A percentile compares a stretch with the other conserved stretches of the same genome.
These are phyloP conservation scores for Noctua comes DNA, from an alignment of 2,888 invertebrate genomes.

Conservation along the genomic window DNA sequence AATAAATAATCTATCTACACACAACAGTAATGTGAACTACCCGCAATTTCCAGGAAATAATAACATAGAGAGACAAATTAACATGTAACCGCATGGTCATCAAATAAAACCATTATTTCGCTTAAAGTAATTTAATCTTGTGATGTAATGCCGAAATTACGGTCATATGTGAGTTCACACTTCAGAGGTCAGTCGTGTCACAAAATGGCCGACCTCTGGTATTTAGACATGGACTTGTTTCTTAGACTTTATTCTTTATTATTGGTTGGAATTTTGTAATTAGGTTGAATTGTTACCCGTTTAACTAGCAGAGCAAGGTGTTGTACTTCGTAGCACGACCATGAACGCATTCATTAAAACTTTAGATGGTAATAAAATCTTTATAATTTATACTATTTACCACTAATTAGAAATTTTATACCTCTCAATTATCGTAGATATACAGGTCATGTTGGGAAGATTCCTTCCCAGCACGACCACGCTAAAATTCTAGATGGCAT, in stretches of 20 bases:
- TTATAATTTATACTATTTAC: too few relatives aligned
- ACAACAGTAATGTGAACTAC: conserved; percentile 22
- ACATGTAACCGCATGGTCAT: conserved; percentile 16
- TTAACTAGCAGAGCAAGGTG: neutral
- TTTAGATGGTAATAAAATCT: too few relatives aligned
- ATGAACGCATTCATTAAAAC: too few relatives aligned
- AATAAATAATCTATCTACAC: neutral
- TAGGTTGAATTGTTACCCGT: neutral
- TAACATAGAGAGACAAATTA: conserved; percentile 33
- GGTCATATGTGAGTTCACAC: conserved; percentile 41
- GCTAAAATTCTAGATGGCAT: too few relatives aligned
- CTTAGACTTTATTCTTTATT: conserved; percentile 3
- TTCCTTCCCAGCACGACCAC: too few relatives aligned
- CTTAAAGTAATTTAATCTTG: conserved; percentile 54
- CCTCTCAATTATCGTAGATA: too few relatives aligned
- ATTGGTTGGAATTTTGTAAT: conserved; percentile 39
- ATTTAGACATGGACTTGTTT: conserved; percentile 29
- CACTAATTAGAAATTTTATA: too few relatives aligned
- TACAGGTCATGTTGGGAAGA: too few relatives aligned
- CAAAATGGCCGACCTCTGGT: conserved; percentile 40
- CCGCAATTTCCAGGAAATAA: conserved; percentile 41
- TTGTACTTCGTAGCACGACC: too few relatives aligned
- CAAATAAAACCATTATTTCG: conserved; percentile 46
- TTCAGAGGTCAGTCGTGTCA: conserved; percentile 45
- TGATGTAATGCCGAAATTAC: conserved; percentile 55